Base-by-base conservation (phyloP, 1,140 invertebrate genomes). In the Scylla paramamosain region DNA sequence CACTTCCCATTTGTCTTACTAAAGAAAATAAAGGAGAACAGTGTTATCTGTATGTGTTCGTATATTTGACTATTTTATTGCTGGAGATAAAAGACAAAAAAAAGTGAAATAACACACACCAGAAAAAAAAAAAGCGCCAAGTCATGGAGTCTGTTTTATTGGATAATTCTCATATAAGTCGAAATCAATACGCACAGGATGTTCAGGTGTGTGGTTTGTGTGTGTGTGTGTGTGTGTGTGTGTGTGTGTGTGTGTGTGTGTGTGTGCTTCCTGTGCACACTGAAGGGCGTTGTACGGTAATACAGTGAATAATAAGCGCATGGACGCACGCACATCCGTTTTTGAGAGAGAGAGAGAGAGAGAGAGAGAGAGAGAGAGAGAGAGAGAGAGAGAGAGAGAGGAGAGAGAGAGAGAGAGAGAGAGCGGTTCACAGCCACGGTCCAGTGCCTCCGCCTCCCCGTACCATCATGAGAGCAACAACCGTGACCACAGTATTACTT, bases 211-310 rank as follows among this genome's bases (percentile, higher is more conserved):
- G 20, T 77, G 20, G 67, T 77, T 1, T 77, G 4, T n/a, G 4
- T 77, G 67, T 77, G 67, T 77, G 67, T 77, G 52, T 59, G 52
- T 59, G 52, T 59, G 52, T 59, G 52, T 77, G 67, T 77, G 67
- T 77, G 67, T 77, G 67, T 77, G 67, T 77, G 67, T 77, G 67
- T 77, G 67, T 77, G 67, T 77, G 67, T 77, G 67, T 77, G 67
- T 77, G 67, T 77, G n/a, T n/a, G 67, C 1, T 77, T 25, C 25
- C 20, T 77, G 67, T 77, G 67, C 16, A 20, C 52, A 59, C 10
- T 20, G 16, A 59, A 59, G 52, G 67, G 67, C 25, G 67, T 77
- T 20, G 67, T 77, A n/a, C 67, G 25, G 8, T 77, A 77, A 77
- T 77, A n/a, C 20, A 77, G 20, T n/a, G n/a, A 77, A n/a, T 77